phyloP scores from a whole-genome alignment of 1,140 invertebrate species.

The Drosophila bocki region DNA sequence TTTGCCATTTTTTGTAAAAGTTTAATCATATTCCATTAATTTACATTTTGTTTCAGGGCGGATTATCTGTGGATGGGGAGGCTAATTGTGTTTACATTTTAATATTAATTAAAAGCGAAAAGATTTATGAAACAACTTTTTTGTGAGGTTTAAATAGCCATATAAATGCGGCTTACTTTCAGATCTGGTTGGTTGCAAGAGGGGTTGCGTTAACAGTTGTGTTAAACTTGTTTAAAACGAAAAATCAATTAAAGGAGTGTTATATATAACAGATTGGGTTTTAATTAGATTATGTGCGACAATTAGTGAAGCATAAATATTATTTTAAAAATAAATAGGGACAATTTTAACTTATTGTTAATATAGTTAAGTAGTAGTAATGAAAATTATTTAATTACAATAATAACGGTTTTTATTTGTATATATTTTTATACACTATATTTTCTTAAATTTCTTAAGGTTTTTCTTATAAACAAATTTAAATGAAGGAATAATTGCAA shows the following conservation, averaged over 20 bases:
- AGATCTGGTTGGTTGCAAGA: background rate
- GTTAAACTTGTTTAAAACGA: background rate
- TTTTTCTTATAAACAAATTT: background rate
- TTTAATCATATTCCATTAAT: slow-evolving; percentile 26
- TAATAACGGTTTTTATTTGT: background rate
- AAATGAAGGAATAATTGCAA: background rate
- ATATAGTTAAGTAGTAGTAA: no score
- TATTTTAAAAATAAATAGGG: background rate
- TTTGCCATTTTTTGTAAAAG: slow-evolving; percentile 13
- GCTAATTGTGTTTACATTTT: slow-evolving; percentile 29
- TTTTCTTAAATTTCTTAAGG: background rate
- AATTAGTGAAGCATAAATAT: background rate
- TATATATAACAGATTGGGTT: background rate
- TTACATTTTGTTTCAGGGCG: slow-evolving; percentile 16
- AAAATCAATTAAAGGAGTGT: background rate
- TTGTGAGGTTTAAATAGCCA: slow-evolving; percentile 4
- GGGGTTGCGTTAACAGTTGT: background rate
- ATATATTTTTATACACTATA: background rate
- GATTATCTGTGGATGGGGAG: slow-evolving; percentile 6
- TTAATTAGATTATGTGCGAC: background rate
- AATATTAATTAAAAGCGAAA: slow-evolving; percentile 23
- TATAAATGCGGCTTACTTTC: background rate
- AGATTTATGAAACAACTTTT: slow-evolving; percentile 14
- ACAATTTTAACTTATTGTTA: no score
- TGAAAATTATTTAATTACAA: background rate